Percentiles rank a stretch among this genome's conserved stretches.
phyloP scores from a whole-genome alignment of 1,140 invertebrate species.

The Aleiodes sp. region DNA sequence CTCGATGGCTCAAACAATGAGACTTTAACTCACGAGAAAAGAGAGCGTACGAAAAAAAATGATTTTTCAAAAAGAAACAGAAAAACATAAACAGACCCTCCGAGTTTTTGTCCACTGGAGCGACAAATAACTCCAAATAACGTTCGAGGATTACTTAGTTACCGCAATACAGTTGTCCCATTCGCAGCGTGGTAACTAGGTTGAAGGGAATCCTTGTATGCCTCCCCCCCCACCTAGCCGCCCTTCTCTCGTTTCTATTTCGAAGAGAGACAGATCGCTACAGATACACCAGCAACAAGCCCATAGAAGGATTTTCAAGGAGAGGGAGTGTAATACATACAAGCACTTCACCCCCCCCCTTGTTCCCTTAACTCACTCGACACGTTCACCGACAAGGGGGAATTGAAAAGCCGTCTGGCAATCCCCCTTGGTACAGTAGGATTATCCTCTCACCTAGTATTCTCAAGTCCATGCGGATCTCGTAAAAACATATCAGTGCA shows the following conservation, averaged over 20 bases:
- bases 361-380: too few species aligned
- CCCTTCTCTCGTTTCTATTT: not conserved
- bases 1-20: not conserved
- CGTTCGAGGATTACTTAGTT: slow-evolving; percentile 64
- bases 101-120: slow-evolving; percentile 42
- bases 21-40: not conserved
- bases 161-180: slow-evolving; percentile 58
- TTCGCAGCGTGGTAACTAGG: slow-evolving; percentile 50
- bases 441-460: slow-evolving; percentile 50
- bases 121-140: slow-evolving; percentile 65
- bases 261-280: not conserved
- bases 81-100: not conserved
- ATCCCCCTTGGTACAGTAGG: slow-evolving; percentile 49
- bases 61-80: not conserved
- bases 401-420: slow-evolving; percentile 64
- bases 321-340: slow-evolving; percentile 22
- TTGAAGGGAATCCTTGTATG: slow-evolving; percentile 40
- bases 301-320: slow-evolving; percentile 27
- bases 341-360: slow-evolving; percentile 42
- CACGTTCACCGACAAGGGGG: slow-evolving; percentile 61
- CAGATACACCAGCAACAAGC: not conserved
- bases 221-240: not conserved
- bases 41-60: not conserved
- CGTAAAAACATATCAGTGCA: slow-evolving; percentile 13
- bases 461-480: not conserved